A percentile compares a stretch with the other conserved stretches of the same genome.
Evolutionary conservation across 2,113 vertebrate genomes (phyloP).

Genomic region (Vulpes vulpes): DNA sequence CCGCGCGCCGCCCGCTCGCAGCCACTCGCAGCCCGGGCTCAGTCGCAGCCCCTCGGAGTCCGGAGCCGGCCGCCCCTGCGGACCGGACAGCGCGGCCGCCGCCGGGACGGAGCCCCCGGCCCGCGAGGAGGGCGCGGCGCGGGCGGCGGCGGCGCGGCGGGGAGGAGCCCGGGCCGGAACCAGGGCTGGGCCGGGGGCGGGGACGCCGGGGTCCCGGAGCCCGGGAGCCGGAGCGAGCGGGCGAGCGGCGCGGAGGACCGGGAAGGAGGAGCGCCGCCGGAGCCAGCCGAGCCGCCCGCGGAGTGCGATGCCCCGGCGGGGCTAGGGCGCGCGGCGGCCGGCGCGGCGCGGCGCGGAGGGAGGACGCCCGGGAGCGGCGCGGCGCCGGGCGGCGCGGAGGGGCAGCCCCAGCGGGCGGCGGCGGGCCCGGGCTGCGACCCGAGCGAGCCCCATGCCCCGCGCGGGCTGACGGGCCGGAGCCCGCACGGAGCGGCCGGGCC

Average conservation of each 20-base stretch:
- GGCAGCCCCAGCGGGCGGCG: constrained; percentile 74
- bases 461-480: constrained; percentile 81
- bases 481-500: constrained; percentile 74
- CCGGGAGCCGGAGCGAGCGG: constrained; percentile 50
- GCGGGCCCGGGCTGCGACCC: constrained; percentile 76
- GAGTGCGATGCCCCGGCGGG: constrained; percentile 78
- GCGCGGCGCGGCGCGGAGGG: constrained; percentile 56
- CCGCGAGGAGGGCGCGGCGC: constrained; percentile 75
- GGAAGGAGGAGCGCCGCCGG: constrained; percentile 48
- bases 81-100: constrained; percentile 65
- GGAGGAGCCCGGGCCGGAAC: constrained; percentile 84
- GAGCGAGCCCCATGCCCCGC: constrained; percentile 81
- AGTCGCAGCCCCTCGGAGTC: constrained; percentile 82
- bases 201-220: constrained; percentile 82
- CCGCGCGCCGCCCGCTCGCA: constrained; percentile 67
- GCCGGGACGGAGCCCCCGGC: constrained; percentile 69
- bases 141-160: constrained; percentile 73
- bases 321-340: constrained; percentile 65
- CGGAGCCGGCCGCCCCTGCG: constrained; percentile 73
- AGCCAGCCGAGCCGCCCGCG: constrained; percentile 41
- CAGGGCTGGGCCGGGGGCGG: constrained; percentile 83
- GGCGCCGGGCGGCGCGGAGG: constrained; percentile 62
- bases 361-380: constrained; percentile 70
- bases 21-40: constrained; percentile 76
- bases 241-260: constrained; percentile 62